These are phyloP conservation scores for Linepithema humile DNA, from an alignment of 1,140 invertebrate species.

Conservation along the genomic window DNA sequence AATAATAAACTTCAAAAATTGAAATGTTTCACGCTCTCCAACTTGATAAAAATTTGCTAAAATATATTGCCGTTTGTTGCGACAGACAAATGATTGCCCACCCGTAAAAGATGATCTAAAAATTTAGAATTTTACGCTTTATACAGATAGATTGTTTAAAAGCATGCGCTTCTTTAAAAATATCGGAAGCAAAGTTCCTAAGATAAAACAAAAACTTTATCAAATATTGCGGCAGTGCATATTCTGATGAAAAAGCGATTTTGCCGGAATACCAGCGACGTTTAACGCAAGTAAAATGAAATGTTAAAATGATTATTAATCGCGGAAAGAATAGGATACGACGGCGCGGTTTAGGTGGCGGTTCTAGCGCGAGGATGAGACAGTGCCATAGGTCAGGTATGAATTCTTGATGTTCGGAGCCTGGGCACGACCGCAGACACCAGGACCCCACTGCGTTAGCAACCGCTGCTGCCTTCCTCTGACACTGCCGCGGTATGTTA, in stretches of 20 bases:
- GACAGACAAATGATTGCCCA: background rate
- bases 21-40: background rate
- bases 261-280: background rate
- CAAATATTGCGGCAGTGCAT: background rate
- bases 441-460: constrained; percentile 54
- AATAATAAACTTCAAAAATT: background rate
- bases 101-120: background rate
- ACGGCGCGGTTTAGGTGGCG: background rate
- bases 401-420: constrained; percentile 76
- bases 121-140: background rate
- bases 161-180: background rate
- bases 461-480: constrained; percentile 58
- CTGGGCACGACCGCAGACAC: constrained; percentile 74
- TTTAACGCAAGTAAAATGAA: background rate
- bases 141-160: background rate
- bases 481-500: constrained; percentile 71
- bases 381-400: constrained; percentile 73
- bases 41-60: background rate
- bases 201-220: constrained; percentile 48
- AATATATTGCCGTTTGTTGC: background rate
- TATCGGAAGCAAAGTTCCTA: constrained; percentile 19
- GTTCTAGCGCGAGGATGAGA: background rate
- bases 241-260: background rate
- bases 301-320: constrained; percentile 49
- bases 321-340: constrained; percentile 5